A percentile compares a stretch with the other conserved stretches of the same genome.
phyloP scores from a whole-genome alignment of 2,113 vertebrate species.

The Ondatra zibethicus region DNA sequence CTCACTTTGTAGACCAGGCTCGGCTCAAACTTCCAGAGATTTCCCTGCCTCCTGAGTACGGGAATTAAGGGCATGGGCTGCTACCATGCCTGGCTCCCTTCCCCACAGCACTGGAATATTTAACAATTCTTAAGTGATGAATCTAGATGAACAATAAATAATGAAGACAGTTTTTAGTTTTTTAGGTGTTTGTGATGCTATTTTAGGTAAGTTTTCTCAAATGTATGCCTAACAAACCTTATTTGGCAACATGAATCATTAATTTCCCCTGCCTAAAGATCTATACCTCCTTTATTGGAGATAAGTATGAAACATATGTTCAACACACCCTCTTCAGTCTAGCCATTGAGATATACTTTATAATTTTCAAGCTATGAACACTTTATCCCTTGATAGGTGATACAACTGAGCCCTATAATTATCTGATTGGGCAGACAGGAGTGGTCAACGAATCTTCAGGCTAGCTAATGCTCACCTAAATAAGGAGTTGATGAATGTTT shows the following conservation, averaged over 20 bases:
- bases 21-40: background rate
- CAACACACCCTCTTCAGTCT: background rate
- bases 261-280: background rate
- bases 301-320: background rate
- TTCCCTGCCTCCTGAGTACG: background rate
- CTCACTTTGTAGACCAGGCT: background rate
- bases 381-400: background rate
- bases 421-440: background rate
- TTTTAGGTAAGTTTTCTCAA: background rate
- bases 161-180: background rate
- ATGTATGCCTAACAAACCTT: background rate
- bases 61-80: background rate
- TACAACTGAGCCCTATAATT: background rate
- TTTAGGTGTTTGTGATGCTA: background rate
- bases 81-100: background rate
- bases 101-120: background rate
- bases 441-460: background rate
- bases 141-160: background rate
- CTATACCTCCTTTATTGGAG: background rate
- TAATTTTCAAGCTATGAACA: background rate
- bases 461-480: background rate
- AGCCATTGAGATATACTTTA: background rate
- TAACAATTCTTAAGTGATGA: background rate
- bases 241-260: background rate
- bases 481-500: background rate